These are phyloP conservation scores for Philypnodon macrostomus DNA, from an alignment of 2,797 vertebrate species.

Conservation along the genomic window DNA sequence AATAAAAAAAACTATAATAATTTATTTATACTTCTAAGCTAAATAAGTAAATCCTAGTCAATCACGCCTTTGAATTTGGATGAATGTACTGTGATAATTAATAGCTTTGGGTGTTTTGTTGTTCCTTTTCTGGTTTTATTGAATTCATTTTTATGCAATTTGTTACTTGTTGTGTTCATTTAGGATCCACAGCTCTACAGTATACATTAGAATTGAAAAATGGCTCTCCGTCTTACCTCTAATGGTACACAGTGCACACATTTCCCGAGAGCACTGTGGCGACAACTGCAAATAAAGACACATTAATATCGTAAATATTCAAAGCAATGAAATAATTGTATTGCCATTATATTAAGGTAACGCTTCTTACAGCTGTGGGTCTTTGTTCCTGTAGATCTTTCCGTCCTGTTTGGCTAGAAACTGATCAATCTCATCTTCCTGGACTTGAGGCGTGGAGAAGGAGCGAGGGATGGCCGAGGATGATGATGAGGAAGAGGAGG, in stretches of 20 bases:
- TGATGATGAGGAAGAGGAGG: slow-evolving; percentile 57
- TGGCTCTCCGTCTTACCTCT: slow-evolving; percentile 87
- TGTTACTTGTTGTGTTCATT: no score
- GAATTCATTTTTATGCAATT: no score
- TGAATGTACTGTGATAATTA: no score
- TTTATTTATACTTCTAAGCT: no score
- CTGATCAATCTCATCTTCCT: slow-evolving; percentile 95
- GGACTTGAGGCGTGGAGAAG: slow-evolving; percentile 78
- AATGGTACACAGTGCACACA: slow-evolving; percentile 96
- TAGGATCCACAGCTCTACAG: no score
- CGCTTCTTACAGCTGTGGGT: slow-evolving; percentile 88
- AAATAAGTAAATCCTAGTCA: no score
- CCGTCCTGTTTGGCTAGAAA: slow-evolving; percentile 94
- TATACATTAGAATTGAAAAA: no score
- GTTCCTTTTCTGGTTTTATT: no score
- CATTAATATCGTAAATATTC: no score
- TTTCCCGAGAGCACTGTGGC: slow-evolving; percentile 91
- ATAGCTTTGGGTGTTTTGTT: no score
- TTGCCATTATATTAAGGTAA: not conserved
- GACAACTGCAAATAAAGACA: slow-evolving; percentile 80
- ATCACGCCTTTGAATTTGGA: no score
- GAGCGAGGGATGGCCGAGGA: slow-evolving; percentile 73
- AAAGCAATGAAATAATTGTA: not conserved
- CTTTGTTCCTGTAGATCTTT: slow-evolving; percentile 92
- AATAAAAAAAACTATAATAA: no score